Conservation (phyloP, 2,797 vertebrate genomes). For the Hephaestus fuliginosus region DNA sequence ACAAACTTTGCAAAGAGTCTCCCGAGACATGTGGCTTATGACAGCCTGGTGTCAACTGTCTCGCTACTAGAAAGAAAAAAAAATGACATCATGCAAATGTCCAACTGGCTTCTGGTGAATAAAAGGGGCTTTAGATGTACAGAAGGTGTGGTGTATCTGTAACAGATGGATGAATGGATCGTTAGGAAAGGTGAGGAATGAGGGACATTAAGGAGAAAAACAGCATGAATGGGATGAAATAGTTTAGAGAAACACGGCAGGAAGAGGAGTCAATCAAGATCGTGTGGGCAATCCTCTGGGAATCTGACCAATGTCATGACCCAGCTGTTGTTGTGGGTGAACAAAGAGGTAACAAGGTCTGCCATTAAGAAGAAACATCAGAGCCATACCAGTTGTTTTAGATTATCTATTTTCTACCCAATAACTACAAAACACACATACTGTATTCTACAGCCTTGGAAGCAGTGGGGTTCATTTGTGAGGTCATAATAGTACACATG, state of each 20-base stretch:
- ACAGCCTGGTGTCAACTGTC: slow-evolving; percentile 61
- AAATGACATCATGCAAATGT: slow-evolving; percentile 53
- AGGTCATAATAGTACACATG: not conserved
- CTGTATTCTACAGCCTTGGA: too few species aligned
- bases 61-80: slow-evolving; percentile 37
- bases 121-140: slow-evolving; percentile 27
- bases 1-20: slow-evolving; percentile 49
- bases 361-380: slow-evolving; percentile 22
- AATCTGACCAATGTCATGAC: slow-evolving; percentile 54
- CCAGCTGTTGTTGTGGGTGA: slow-evolving; percentile 34
- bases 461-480: not conserved
- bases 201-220: not conserved
- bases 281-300: slow-evolving; percentile 16
- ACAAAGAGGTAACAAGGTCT: slow-evolving; percentile 24
- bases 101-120: slow-evolving; percentile 45
- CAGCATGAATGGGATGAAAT: not conserved
- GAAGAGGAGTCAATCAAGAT: slow-evolving; percentile 59
- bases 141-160: slow-evolving; percentile 14
- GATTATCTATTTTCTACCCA: too few species aligned
- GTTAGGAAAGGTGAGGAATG: slow-evolving; percentile 14
- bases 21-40: slow-evolving; percentile 50
- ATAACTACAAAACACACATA: not conserved
- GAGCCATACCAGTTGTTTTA: not conserved
- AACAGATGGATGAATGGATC: slow-evolving; percentile 39
- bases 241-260: slow-evolving; percentile 33